A percentile compares a stretch with the other conserved stretches of the same genome.
Conservation (phyloP, 2,113 vertebrate genomes). For the Cygnus buccinator region DNA sequence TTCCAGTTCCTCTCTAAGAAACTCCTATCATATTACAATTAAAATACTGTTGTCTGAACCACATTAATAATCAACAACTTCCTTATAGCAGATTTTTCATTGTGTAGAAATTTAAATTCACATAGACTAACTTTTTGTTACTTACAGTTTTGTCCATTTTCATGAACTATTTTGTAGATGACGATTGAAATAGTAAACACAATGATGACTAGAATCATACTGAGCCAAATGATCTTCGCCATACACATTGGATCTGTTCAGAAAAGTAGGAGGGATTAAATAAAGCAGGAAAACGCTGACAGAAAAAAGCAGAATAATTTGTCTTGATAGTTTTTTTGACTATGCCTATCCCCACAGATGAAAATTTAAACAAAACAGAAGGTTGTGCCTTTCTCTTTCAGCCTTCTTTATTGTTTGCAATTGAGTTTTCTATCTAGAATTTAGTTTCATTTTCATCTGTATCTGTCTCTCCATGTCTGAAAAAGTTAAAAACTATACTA, state of each 20-base stretch:
- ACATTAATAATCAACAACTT: background rate
- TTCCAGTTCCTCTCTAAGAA: background rate
- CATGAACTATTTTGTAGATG: slow-evolving; percentile 71
- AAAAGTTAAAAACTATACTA: background rate
- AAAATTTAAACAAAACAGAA: background rate
- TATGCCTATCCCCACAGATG: background rate
- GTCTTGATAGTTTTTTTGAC: background rate
- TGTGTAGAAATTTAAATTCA: background rate
- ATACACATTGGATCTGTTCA: slow-evolving; percentile 68
- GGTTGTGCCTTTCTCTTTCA: background rate
- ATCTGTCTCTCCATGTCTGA: background rate
- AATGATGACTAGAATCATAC: slow-evolving; percentile 70
- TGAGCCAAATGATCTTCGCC: slow-evolving; percentile 72
- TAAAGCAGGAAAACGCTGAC: background rate
- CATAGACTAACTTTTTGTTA: background rate
- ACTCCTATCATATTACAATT: background rate
- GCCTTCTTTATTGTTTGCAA: background rate
- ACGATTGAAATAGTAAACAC: slow-evolving; percentile 44
- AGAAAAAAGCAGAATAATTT: background rate
- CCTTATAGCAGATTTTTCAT: background rate
- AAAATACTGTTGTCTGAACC: background rate
- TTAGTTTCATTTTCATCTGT: background rate
- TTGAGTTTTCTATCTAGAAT: background rate
- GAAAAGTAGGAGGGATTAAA: slow-evolving; percentile 20
- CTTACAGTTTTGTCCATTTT: slow-evolving; percentile 66